phyloP scores from a whole-genome alignment of 2,113 vertebrate genomes.

The Caranx ignobilis region DNA sequence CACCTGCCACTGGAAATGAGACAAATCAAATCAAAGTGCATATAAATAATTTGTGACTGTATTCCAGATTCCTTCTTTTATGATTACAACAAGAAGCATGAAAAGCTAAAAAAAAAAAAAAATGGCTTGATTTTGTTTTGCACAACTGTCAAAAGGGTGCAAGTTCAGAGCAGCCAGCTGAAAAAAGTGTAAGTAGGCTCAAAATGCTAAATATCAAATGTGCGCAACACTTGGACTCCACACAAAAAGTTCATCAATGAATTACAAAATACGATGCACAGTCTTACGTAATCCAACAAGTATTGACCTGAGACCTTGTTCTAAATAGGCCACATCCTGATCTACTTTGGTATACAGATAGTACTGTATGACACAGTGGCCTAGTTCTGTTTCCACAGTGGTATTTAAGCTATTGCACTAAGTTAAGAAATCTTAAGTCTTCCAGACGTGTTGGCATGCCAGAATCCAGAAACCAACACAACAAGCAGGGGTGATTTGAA shows the following conservation, averaged over 20 bases:
- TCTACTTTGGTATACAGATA: slow-evolving; percentile 22
- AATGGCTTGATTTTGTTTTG: slow-evolving; percentile 67
- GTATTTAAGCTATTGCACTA: slow-evolving; percentile 6
- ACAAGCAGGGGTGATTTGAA: not conserved
- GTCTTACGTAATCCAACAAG: slow-evolving; percentile 29
- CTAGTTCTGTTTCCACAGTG: slow-evolving; percentile 24
- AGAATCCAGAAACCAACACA: not conserved
- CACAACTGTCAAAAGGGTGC: slow-evolving; percentile 57
- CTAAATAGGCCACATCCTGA: slow-evolving; percentile 59
- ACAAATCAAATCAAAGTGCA: slow-evolving; percentile 60
- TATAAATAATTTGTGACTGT: slow-evolving; percentile 22
- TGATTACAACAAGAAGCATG: not conserved
- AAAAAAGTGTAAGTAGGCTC: not conserved
- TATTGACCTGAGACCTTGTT: slow-evolving; percentile 34
- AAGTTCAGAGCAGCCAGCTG: not conserved
- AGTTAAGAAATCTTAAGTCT: slow-evolving; percentile 16
- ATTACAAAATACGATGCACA: slow-evolving; percentile 42
- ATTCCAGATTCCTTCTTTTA: slow-evolving; percentile 2
- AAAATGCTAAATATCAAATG: not conserved
- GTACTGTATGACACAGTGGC: slow-evolving; percentile 50
- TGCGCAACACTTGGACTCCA: slow-evolving; percentile 10
- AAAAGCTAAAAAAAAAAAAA: not conserved
- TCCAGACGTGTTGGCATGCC: not conserved
- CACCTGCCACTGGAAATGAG: slow-evolving; percentile 80
- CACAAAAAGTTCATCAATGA: slow-evolving; percentile 13